phyloP scores from a whole-genome alignment of 2,888 invertebrate genomes.

The Andrena minutula region DNA sequence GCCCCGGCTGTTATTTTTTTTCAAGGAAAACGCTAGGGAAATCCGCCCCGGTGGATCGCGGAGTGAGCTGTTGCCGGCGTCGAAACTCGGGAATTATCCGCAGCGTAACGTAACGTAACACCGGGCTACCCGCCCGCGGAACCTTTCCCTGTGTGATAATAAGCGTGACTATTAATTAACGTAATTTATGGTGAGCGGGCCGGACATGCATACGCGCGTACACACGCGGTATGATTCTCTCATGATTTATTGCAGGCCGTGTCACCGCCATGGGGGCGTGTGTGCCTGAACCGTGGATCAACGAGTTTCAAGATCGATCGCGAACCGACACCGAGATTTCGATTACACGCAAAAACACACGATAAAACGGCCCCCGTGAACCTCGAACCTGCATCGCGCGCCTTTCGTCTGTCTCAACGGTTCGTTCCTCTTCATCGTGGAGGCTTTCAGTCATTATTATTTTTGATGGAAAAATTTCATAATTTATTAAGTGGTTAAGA shows the following conservation, averaged over 20 bases:
- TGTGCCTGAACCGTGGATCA: conserved; percentile 57
- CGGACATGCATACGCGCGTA: conserved; percentile 32
- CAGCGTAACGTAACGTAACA: conserved; percentile 34
- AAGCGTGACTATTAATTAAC: conserved; percentile 68
- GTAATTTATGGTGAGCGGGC: conserved; percentile 58
- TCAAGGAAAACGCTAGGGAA: conserved; percentile 31
- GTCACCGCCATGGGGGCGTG: conserved; percentile 52
- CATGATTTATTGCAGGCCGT: conserved; percentile 64
- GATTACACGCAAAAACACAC: conserved; percentile 29
- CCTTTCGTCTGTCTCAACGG: neutral
- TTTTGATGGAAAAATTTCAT: no score
- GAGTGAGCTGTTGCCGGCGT: conserved; percentile 47
- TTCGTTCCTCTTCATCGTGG: neutral
- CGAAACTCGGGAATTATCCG: conserved; percentile 53
- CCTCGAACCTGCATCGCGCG: neutral
- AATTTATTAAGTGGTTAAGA: no score
- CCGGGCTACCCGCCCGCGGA: conserved; percentile 29
- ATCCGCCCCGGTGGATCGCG: neutral
- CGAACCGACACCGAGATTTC: conserved; percentile 41
- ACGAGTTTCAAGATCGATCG: conserved; percentile 58
- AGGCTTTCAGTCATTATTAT: no score
- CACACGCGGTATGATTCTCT: conserved; percentile 46
- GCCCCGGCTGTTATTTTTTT: conserved; percentile 35
- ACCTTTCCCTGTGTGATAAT: conserved; percentile 58
- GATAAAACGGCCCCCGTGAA: neutral